Conservation (phyloP, 2,113 vertebrate genomes). For the Grammomys surdaster region DNA sequence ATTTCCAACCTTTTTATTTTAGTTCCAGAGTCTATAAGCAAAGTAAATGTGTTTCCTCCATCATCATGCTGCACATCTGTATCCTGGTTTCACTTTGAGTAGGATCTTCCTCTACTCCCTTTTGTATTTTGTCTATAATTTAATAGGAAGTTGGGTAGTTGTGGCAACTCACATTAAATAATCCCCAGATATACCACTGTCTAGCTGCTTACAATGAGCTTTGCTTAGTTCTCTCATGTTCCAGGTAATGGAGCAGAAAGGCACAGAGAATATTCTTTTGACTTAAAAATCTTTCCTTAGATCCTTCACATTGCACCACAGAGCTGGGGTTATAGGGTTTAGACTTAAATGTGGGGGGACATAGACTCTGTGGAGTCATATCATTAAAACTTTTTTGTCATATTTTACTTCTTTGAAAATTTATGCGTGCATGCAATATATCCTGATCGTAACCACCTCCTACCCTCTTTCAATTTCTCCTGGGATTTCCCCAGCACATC, state of each 20-base stretch:
- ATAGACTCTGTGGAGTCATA: neutral
- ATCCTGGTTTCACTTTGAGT: neutral
- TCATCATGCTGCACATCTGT: fast-evolving
- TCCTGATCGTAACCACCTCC: neutral
- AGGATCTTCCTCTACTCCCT: neutral
- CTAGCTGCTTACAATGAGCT: neutral
- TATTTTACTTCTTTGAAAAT: neutral
- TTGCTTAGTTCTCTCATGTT: neutral
- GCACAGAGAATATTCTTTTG: neutral
- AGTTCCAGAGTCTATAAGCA: neutral
- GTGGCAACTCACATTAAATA: neutral
- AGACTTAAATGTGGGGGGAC: neutral
- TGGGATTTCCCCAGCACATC: neutral
- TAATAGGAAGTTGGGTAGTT: neutral
- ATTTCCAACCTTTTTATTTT: neutral
- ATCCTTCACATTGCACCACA: fast-evolving
- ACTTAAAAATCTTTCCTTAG: neutral
- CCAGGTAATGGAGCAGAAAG: neutral
- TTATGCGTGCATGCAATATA: neutral
- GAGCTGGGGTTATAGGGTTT: neutral
- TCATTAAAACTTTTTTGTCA: neutral
- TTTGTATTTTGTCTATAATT: neutral
- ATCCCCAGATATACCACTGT: neutral
- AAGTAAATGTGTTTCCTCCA: fast-evolving
- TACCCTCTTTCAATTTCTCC: neutral